Evolutionary conservation across 2,888 invertebrate genomes (phyloP), one percentile per base, ranked within the genome.

Genomic region (Seira ritae): DNA sequence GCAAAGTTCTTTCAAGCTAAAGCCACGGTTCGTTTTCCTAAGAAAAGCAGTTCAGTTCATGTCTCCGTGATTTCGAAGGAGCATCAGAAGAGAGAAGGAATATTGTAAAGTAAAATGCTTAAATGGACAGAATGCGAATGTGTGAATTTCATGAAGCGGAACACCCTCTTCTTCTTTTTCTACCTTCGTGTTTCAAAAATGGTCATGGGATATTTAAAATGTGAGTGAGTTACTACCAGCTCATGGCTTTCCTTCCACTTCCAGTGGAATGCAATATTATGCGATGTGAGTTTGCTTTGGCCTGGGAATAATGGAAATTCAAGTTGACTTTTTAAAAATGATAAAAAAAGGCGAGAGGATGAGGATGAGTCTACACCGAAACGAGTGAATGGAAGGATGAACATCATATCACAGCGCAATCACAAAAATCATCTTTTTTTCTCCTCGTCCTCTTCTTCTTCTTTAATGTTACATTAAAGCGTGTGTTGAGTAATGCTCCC

Each of bases 111-210:
- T 31, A 31, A 31, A 31, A 31, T 31, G 31, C 31, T 31, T 31
- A 31, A 31, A 31, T 31, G 31, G 31, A 31, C 31, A 31, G 31
- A 75, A 68, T 66, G 31, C 8, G 79, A 75, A 85, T 87, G 88
- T 87, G 87, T 87, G 86, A 85, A 86, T 86, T 88, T 87, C 86
- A 85, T 88, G 85, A 86, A 77, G 88, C 87, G 87, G 85, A 88
- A 88, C 87, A 84, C 87, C 88, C 88, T 86, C 76, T 24, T 50
- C 37, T 50, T 65, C 70, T 37, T 24, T 74, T n/a, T 68, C 67
- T 68, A 31, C 37, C 31, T 31, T 31, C 31, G 31, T 31, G 2
- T 31, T 31, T 31, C 31, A 31, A 31, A 31, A 31, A 31, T 31
- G 31, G 31, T 31, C 31, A 31, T 31, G 31, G 31, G 31, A 31